Conservation (phyloP, 2,888 invertebrate species). For the Amphimallon solstitiale region DNA sequence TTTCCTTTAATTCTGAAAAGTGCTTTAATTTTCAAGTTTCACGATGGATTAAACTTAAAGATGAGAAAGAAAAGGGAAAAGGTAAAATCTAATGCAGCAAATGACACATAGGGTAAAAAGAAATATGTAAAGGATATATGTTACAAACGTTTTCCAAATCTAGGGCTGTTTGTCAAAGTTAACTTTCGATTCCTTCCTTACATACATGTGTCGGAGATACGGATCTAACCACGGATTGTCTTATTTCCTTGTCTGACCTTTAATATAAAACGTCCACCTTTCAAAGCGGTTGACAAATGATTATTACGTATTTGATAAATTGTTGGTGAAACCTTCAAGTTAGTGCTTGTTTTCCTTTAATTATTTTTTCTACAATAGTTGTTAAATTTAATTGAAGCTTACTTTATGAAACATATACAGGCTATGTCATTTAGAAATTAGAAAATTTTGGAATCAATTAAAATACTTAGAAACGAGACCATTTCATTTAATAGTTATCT, state of each 20-base stretch:
- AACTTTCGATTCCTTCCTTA: slow-evolving; percentile 15
- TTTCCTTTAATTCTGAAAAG: too few relatives aligned
- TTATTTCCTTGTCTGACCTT: slow-evolving; percentile 25
- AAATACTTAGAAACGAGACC: too few relatives aligned
- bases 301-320: slow-evolving; percentile 26
- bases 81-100: not conserved
- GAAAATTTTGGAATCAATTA: too few relatives aligned
- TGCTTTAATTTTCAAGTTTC: not conserved
- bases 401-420: too few relatives aligned
- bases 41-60: too few relatives aligned
- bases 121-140: slow-evolving; percentile 24
- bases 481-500: too few relatives aligned
- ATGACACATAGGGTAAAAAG: not conserved
- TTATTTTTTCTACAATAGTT: too few relatives aligned
- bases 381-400: too few relatives aligned
- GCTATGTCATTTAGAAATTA: too few relatives aligned
- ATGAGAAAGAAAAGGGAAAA: not conserved
- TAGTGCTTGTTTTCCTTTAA: too few relatives aligned
- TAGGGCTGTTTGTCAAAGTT: slow-evolving; percentile 28
- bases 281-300: slow-evolving; percentile 7
- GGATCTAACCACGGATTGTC: slow-evolving; percentile 28
- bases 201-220: slow-evolving; percentile 27
- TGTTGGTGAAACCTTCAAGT: not conserved
- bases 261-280: slow-evolving; percentile 23
- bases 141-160: slow-evolving; percentile 10